Evolutionary conservation across 2,888 invertebrate genomes (phyloP).

Genomic region (Thereva nobilitata): DNA sequence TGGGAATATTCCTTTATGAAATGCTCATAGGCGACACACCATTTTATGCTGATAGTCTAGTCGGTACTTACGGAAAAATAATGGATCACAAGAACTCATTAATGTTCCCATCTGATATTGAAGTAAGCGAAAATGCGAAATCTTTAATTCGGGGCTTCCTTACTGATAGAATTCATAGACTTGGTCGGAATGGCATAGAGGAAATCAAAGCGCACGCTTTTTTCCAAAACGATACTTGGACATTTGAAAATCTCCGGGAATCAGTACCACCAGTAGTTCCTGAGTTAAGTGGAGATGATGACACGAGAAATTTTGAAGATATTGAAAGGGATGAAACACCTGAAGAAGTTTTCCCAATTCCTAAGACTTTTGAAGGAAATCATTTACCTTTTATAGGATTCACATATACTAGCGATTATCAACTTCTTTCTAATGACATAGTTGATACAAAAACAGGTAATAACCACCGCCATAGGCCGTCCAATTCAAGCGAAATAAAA

Average conservation of each 20-base stretch:
- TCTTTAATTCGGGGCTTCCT: conserved; percentile 91
- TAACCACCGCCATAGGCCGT: conserved; percentile 56
- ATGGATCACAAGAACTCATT: conserved; percentile 98
- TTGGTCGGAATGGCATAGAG: conserved; percentile 90
- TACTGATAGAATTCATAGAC: conserved; percentile 85
- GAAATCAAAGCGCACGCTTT: conserved; percentile 95
- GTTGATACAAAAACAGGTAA: conserved; percentile 66
- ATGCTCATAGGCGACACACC: conserved; percentile 99
- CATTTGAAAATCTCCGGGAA: conserved; percentile 92
- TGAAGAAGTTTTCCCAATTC: conserved; percentile 93
- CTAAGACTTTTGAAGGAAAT: conserved; percentile 97
- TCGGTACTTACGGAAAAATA: conserved; percentile 98
- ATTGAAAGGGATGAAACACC: conserved; percentile 91
- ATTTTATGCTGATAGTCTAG: conserved; percentile 97
- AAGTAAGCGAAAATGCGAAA: conserved; percentile 86
- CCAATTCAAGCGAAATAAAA: conserved; percentile 65
- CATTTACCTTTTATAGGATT: conserved; percentile 98
- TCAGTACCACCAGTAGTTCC: conserved; percentile 97
- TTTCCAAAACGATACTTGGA: conserved; percentile 97
- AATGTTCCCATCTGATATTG: conserved; percentile 92
- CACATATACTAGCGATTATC: conserved; percentile 94
- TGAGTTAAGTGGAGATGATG: conserved; percentile 92
- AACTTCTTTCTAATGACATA: conserved; percentile 68
- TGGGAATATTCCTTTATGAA: conserved; percentile 98
- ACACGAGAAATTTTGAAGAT: conserved; percentile 98